phyloP scores from a whole-genome alignment of 2,797 vertebrate genomes.

The Fringilla coelebs region DNA sequence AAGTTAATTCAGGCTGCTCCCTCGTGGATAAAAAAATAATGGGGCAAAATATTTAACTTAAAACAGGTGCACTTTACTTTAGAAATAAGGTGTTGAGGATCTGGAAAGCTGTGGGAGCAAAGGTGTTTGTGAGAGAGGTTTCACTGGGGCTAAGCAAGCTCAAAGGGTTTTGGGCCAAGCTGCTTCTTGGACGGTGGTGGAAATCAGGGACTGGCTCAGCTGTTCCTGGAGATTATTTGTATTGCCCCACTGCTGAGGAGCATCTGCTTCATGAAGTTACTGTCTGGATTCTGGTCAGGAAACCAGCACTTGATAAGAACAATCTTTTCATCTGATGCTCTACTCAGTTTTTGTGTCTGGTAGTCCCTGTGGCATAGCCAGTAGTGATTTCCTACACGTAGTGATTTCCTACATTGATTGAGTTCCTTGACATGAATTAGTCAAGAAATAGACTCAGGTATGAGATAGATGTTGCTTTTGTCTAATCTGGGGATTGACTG shows the following conservation, averaged over 20 bases:
- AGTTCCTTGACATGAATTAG: not conserved
- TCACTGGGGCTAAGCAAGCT: not conserved
- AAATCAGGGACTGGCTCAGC: not conserved
- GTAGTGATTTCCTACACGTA: not conserved
- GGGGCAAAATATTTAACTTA: not conserved
- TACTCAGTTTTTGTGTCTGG: not conserved
- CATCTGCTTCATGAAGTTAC: not conserved
- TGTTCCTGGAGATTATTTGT: not conserved
- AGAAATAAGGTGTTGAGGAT: not conserved
- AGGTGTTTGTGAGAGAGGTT: not conserved
- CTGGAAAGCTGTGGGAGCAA: not conserved
- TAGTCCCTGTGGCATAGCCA: not conserved
- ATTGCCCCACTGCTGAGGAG: not conserved
- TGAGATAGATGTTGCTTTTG: not conserved
- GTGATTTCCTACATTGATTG: not conserved
- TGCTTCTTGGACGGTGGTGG: not conserved
- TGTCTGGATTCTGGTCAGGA: not conserved
- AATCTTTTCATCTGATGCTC: not conserved
- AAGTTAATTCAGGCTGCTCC: slow-evolving; percentile 18
- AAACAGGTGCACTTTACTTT: not conserved
- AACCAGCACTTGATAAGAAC: not conserved
- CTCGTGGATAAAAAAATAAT: not conserved
- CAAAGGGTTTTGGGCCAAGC: not conserved
- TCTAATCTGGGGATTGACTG: not conserved
- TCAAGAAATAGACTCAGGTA: not conserved